These are phyloP conservation scores for Platalea minor DNA, from an alignment of 2,797 vertebrate genomes.

Conservation along the genomic window DNA sequence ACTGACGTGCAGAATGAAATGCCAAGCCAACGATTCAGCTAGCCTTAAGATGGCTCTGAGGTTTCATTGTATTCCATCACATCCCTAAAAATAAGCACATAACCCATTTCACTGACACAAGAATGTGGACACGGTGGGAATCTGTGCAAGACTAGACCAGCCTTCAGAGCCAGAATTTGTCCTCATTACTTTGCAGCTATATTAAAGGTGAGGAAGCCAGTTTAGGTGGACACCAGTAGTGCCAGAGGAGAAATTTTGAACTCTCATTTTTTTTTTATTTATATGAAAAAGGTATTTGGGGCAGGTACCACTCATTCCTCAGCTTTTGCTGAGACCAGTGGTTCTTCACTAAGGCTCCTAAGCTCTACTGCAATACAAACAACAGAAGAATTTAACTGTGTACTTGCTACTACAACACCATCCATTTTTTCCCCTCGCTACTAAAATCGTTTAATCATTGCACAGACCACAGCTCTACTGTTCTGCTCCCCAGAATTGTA, in stretches of 20 bases:
- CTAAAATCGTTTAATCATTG: neutral
- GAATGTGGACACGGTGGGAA: neutral
- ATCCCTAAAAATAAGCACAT: neutral
- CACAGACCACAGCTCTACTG: neutral
- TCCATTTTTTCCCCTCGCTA: neutral
- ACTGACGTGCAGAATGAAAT: constrained; percentile 38
- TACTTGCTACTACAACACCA: neutral
- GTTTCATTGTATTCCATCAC: fast-evolving
- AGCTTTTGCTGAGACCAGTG: neutral
- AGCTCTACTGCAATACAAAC: neutral
- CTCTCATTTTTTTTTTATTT: neutral
- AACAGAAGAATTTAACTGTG: neutral
- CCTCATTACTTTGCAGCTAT: neutral
- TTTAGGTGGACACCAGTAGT: neutral
- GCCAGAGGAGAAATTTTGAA: neutral
- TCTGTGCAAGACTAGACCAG: neutral
- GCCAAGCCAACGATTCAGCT: constrained; percentile 23
- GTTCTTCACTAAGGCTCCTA: neutral
- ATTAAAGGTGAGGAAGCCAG: neutral
- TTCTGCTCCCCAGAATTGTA: neutral
- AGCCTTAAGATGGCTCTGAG: constrained; percentile 17
- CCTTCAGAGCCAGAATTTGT: neutral
- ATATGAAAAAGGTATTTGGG: neutral
- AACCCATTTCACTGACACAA: neutral
- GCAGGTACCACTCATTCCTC: neutral